Conservation (phyloP, 2,797 vertebrate genomes). For the Nasua narica region DNA sequence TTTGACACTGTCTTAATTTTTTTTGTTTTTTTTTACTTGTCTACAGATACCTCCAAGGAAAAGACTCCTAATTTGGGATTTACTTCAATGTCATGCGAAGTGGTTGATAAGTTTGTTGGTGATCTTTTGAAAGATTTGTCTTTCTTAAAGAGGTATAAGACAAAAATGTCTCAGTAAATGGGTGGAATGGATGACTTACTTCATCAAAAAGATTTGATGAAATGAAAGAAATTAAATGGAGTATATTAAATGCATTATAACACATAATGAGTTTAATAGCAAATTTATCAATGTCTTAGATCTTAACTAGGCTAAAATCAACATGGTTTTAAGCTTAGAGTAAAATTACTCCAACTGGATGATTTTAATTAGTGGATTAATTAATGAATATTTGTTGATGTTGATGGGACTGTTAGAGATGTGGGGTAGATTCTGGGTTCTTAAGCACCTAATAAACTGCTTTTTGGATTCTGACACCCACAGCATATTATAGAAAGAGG, state of each 20-base stretch:
- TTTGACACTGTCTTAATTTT: not conserved
- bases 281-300: not conserved
- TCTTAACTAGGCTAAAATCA: not conserved
- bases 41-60: conserved; percentile 43
- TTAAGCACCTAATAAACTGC: not conserved
- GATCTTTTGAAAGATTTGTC: conserved; percentile 80
- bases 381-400: not conserved
- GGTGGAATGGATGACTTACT: not conserved
- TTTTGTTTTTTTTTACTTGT: not conserved
- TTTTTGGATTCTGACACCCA: not conserved
- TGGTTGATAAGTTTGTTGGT: conserved; percentile 79
- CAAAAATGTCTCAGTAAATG: not conserved
- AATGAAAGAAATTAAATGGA: not conserved
- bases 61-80: conserved; percentile 70
- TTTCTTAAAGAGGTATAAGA: conserved; percentile 78
- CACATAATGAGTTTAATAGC: not conserved
- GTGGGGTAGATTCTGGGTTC: not conserved
- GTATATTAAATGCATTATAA: not conserved
- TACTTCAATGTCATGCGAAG: conserved; percentile 71
- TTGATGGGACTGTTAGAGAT: not conserved
- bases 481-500: not conserved
- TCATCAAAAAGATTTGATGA: not conserved
- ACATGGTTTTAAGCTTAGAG: not conserved
- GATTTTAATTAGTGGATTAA: not conserved
- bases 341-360: not conserved